Base-by-base conservation (phyloP, 1,140 invertebrate genomes). In the Linepithema humile region DNA sequence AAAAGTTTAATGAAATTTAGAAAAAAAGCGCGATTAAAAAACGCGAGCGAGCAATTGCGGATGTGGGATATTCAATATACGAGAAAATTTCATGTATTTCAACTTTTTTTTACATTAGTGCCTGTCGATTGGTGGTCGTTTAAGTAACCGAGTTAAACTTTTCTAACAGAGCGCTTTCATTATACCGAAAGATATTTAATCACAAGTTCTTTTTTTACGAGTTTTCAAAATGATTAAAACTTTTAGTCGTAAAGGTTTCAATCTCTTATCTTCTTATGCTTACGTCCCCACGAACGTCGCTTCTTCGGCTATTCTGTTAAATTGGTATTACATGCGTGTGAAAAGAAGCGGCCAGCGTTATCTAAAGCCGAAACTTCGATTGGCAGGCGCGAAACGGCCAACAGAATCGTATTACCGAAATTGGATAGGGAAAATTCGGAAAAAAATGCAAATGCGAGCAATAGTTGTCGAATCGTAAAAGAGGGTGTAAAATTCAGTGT, bases 361-460 rank as follows among this genome's bases (percentile, higher is more conserved):
- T 40, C 64, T 69, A 55, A 78, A 40, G 15, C 43, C 35, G 45
- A 77, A 50, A 50, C 53, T 53, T 57, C 38, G 48, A 23, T 48
- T 5, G 26, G 43, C 35, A 40, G 26, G 64, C n/a, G 35, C 48
- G 35, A 45, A 57, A 65, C 12, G 62, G 23, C 12, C 48, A 35
- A 4, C 26, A 35, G 38, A 32, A 80, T 80, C 75, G 64, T 80
- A 80, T 80, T 80, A 80, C 35, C 75, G 64, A 70, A 80, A 80
- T 80, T 80, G 75, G 64, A 69, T 70, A 29, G 43, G 32, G 32
- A 3, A 74, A 87, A 88, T 87, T 88, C 59, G 43, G 74, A 40
- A 57, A 88, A 87, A 87, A 82, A 88, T 87, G 85, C 86, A 88
- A 88, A 88, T 88, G 67, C 53, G 55, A 70, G 29, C 20, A 57